Conservation (phyloP, 2,797 vertebrate genomes). For the Myotis myotis region DNA sequence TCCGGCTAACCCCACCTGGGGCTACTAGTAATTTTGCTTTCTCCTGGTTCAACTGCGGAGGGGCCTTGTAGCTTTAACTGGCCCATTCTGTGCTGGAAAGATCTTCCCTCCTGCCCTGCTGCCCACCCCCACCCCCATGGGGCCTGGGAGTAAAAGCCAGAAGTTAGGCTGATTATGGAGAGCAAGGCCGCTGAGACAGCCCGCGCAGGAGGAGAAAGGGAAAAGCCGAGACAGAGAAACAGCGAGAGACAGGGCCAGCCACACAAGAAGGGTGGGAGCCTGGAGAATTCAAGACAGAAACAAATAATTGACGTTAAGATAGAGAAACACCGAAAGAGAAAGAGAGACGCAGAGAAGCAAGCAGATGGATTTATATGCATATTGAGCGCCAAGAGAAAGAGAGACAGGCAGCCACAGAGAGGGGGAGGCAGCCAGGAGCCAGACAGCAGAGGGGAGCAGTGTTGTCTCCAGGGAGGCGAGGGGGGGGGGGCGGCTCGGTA, state of each 20-base stretch:
- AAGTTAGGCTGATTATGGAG: not conserved
- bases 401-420: not conserved
- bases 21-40: conserved; percentile 44
- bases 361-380: not conserved
- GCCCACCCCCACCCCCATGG: not conserved
- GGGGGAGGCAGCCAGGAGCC: not conserved
- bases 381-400: not conserved
- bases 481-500: accelerated
- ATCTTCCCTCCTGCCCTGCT: not conserved
- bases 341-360: not conserved
- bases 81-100: conserved; percentile 63
- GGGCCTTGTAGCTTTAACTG: conserved; percentile 65
- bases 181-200: not conserved
- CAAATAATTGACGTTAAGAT: not conserved
- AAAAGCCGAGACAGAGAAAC: not conserved
- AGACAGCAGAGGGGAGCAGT: not conserved
- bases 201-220: not conserved
- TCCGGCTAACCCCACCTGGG: not conserved
- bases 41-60: not conserved
- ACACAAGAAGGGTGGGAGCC: not conserved
- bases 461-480: not conserved
- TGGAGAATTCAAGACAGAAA: not conserved
- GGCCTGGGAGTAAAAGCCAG: not conserved
- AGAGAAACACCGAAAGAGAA: not conserved
- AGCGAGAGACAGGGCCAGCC: not conserved